Base-by-base conservation (phyloP, 1,140 invertebrate species). In the Steinernema feltiae region DNA sequence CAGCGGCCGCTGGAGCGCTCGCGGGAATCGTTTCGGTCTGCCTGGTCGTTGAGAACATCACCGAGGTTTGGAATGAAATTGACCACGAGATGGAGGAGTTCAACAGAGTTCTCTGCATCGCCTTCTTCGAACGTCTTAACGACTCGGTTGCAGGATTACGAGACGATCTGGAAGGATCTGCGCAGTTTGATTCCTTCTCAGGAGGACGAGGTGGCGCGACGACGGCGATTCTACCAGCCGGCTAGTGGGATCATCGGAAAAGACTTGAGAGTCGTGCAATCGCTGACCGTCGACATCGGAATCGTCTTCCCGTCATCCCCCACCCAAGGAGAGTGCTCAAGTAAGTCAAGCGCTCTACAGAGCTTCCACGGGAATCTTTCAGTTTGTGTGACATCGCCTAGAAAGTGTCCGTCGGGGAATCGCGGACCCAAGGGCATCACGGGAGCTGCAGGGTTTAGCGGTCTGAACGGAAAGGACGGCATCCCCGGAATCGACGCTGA, bases 1-100 rank as follows among this genome's bases (percentile, higher is more conserved):
- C 53, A 3, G 12, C 24, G 53, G 53, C 53, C 24, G 12, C 24
- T 27, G 53, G 53, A 27, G 53, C 53, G 3, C 53, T 63, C 12
- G 53, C 53, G 2, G 53, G 53, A 7, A 21, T 63, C 53, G 53
- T 63, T 15, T 63, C 53, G 15, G 53, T 63, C 24, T 63, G 53
- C 24, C 12, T 63, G 24, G 15, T 63, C 24, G 24, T 63, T 3
- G 53, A 63, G 12, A 63, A 15, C 15, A 63, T 63, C 15, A 63
- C 53, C 15, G 53, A 63, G 7, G 53, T 63, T 63, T 63, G 53
- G 53, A 63, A 63, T 21, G 53, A 63, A 27, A 63, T 63, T 27
- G 53, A 63, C 24, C 24, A 21, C 3, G 53, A 63, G 7, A 63
- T 63, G 53, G 53, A 63, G 15, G 53, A 63, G 3, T 63, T 63